These are phyloP conservation scores for Bufotes viridis DNA, from an alignment of 2,797 vertebrate genomes.

Conservation along the genomic window DNA sequence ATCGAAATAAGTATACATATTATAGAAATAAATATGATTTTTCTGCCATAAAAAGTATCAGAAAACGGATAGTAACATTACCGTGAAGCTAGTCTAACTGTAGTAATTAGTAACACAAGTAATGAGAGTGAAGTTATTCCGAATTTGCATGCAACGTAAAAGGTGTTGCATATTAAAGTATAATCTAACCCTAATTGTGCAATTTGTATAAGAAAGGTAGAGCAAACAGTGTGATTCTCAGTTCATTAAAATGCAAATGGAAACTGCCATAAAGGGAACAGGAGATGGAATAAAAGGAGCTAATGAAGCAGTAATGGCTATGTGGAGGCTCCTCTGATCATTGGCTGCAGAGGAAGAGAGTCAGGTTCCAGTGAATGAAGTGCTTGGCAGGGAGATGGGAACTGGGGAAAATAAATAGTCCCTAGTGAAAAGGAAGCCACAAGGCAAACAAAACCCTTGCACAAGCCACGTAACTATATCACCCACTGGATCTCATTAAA, in stretches of 20 bases:
- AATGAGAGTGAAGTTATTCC: conserved; percentile 13
- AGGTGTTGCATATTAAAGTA: conserved; percentile 28
- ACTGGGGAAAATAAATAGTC: conserved; percentile 61
- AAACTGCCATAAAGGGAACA: conserved; percentile 41
- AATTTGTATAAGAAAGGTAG: conserved; percentile 50
- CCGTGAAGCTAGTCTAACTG: not conserved
- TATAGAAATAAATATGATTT: too few species aligned
- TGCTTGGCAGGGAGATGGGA: conserved; percentile 57
- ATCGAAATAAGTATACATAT: too few species aligned
- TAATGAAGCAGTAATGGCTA: conserved; percentile 61
- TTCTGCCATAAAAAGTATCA: too few species aligned
- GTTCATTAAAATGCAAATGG: conserved; percentile 60
- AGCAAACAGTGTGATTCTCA: conserved; percentile 54
- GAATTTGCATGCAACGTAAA: conserved; percentile 18
- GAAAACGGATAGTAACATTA: too few species aligned
- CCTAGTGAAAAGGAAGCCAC: conserved; percentile 39
- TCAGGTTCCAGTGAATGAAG: conserved; percentile 35
- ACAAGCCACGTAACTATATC: conserved; percentile 57
- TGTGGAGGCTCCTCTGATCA: conserved; percentile 50
- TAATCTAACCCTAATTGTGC: conserved; percentile 45
- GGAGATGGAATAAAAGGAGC: conserved; percentile 56
- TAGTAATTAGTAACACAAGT: not conserved
- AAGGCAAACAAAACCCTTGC: conserved; percentile 44
- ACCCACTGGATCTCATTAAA: conserved; percentile 59
- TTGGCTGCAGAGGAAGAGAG: conserved; percentile 25